phyloP scores from a whole-genome alignment of 2,113 vertebrate genomes.

The Lophotis ruficrista region DNA sequence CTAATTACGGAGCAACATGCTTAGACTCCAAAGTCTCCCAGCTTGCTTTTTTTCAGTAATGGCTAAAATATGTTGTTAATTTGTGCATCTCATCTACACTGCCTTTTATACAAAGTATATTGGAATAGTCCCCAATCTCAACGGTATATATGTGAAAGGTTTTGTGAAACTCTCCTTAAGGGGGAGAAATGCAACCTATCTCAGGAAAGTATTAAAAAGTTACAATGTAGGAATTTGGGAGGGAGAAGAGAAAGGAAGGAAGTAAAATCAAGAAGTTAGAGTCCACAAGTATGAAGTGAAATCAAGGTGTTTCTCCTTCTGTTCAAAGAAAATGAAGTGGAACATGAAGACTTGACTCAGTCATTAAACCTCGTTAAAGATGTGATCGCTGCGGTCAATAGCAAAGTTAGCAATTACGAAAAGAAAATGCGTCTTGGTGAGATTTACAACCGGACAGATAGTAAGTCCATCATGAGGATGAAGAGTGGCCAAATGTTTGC shows the following conservation, averaged over 20 bases:
- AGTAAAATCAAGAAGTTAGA: neutral
- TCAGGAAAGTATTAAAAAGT: neutral
- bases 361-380: slow-evolving; percentile 88
- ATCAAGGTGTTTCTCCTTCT: neutral
- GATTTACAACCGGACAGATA: slow-evolving; percentile 88
- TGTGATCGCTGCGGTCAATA: slow-evolving; percentile 89
- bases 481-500: slow-evolving; percentile 97
- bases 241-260: neutral
- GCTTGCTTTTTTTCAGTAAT: neutral
- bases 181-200: neutral
- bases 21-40: neutral
- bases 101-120: neutral
- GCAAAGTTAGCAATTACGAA: slow-evolving; percentile 91
- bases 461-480: slow-evolving; percentile 96
- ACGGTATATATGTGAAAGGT: neutral
- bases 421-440: slow-evolving; percentile 89
- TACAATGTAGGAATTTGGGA: neutral
- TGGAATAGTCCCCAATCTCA: neutral
- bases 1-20: neutral
- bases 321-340: slow-evolving; percentile 84
- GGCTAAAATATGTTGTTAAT: neutral
- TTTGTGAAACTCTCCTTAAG: neutral
- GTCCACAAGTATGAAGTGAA: neutral
- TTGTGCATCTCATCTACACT: neutral
- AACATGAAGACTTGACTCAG: slow-evolving; percentile 83